phyloP scores from a whole-genome alignment of 1,140 invertebrate genomes.

The Euwallacea similis region DNA sequence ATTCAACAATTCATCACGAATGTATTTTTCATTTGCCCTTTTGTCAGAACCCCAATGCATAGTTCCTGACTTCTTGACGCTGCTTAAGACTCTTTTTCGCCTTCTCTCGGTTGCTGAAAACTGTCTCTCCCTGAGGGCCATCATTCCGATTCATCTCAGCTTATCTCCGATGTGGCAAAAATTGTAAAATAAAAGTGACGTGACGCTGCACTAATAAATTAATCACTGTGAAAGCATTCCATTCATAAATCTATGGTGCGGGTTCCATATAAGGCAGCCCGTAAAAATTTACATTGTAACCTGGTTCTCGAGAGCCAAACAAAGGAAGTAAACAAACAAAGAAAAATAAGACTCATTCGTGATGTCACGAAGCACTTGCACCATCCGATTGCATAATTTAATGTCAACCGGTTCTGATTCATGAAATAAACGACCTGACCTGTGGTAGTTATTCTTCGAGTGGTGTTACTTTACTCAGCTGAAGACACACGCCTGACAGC shows the following conservation, averaged over 20 bases:
- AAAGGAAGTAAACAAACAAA: conserved; percentile 11
- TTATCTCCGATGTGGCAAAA: no score
- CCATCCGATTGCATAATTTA: not conserved
- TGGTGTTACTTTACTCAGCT: no score
- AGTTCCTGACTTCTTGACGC: no score
- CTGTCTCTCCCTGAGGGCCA: no score
- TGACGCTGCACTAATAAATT: not conserved
- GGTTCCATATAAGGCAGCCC: not conserved
- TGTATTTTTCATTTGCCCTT: no score
- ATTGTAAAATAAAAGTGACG: no score
- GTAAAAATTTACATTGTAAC: conserved; percentile 6
- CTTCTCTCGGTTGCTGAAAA: no score
- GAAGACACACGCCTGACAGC: not conserved
- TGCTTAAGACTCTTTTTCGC: no score
- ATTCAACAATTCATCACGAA: no score
- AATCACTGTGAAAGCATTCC: not conserved
- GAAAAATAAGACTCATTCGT: not conserved
- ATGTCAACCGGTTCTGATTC: conserved; percentile 1
- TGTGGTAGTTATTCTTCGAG: no score
- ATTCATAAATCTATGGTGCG: conserved; percentile 8
- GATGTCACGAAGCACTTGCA: not conserved
- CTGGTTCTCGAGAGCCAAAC: not conserved
- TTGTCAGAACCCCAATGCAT: no score
- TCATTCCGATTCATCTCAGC: no score
- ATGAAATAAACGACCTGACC: not conserved